Conservation (phyloP, 2,888 invertebrate species). For the Galerucella calmariensis region DNA sequence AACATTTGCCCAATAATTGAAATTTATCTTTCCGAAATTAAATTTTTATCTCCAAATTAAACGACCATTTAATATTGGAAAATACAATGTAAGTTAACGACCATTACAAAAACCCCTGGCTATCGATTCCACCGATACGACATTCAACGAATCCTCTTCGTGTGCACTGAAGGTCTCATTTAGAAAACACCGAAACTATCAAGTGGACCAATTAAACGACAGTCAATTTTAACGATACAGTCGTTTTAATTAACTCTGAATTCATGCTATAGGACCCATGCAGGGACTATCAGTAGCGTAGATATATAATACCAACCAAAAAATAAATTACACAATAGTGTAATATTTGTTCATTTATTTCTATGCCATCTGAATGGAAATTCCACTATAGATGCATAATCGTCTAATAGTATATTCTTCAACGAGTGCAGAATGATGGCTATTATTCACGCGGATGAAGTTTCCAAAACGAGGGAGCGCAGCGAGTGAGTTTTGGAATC, state of each 20-base stretch:
- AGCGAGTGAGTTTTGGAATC: too few relatives aligned
- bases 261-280: constrained; percentile 26
- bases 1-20: too few relatives aligned
- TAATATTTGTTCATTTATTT: too few relatives aligned
- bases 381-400: too few relatives aligned
- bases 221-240: constrained; percentile 35
- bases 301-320: neutral
- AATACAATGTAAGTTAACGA: neutral
- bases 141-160: constrained; percentile 1
- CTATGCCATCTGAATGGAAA: too few relatives aligned
- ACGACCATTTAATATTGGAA: neutral
- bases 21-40: too few relatives aligned
- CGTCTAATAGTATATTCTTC: too few relatives aligned
- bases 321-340: neutral
- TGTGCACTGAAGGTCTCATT: constrained; percentile 19
- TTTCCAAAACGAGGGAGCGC: too few relatives aligned
- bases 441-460: too few relatives aligned
- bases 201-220: constrained; percentile 31
- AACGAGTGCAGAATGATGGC: too few relatives aligned
- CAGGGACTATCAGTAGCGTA: constrained; percentile 15
- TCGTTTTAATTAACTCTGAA: constrained; percentile 38
- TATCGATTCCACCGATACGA: constrained; percentile 21
- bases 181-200: constrained; percentile 35
- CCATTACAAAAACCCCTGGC: constrained; percentile 13
- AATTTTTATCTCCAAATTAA: too few relatives aligned